Conservation (phyloP, 2,113 vertebrate species). For the Campylorhamphus procurvoides region DNA sequence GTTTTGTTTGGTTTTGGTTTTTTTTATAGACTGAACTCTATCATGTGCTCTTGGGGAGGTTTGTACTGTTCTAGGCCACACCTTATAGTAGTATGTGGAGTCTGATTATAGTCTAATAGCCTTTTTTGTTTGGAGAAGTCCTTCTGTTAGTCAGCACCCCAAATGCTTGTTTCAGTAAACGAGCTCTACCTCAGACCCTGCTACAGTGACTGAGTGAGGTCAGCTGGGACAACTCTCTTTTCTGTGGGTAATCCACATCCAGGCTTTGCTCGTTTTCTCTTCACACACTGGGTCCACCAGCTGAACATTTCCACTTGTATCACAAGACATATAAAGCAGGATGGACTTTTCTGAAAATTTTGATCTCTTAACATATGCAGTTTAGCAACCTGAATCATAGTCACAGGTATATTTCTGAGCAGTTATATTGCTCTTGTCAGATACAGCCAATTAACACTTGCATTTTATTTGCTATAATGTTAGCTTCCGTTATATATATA, state of each 20-base stretch:
- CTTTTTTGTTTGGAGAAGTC: not conserved
- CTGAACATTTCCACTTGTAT: not conserved
- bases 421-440: not conserved
- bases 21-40: not conserved
- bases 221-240: not conserved
- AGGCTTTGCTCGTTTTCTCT: not conserved
- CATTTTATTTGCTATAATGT: not conserved
- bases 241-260: accelerated
- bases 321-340: not conserved
- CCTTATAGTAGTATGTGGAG: not conserved
- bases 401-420: not conserved
- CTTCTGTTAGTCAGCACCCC: not conserved
- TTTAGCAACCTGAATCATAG: not conserved
- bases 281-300: accelerated
- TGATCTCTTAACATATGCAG: not conserved
- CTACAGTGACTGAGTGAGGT: not conserved
- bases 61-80: not conserved
- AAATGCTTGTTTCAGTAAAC: accelerated
- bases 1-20: not conserved
- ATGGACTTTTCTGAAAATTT: not conserved
- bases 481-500: slow-evolving; percentile 29
- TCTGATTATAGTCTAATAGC: not conserved
- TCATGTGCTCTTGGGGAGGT: not conserved
- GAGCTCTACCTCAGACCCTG: not conserved
- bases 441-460: not conserved